These are phyloP conservation scores for Chaetura pelagica DNA, from an alignment of 2,113 vertebrate genomes.

Conservation along the genomic window DNA sequence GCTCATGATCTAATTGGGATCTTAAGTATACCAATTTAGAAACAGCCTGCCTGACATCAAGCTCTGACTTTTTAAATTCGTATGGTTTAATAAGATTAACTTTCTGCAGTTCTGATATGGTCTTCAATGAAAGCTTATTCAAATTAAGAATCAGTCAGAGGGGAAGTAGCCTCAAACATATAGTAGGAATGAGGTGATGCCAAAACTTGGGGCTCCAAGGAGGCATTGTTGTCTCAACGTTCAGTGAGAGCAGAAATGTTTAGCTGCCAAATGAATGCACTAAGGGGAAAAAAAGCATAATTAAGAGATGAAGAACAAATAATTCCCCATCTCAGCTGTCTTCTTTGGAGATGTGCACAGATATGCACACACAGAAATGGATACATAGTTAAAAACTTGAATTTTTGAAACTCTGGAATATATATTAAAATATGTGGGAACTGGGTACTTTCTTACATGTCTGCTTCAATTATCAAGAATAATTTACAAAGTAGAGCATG, in stretches of 20 bases:
- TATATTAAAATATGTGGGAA: neutral
- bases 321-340: slow-evolving; percentile 5
- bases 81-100: slow-evolving; percentile 45
- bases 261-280: neutral
- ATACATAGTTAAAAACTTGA: neutral
- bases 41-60: slow-evolving; percentile 41
- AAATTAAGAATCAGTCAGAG: slow-evolving; percentile 34
- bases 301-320: slow-evolving; percentile 28
- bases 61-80: neutral
- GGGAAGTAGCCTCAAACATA: slow-evolving; percentile 40
- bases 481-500: slow-evolving; percentile 19
- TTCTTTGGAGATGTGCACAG: neutral
- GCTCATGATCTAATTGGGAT: slow-evolving; percentile 39
- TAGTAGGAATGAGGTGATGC: slow-evolving; percentile 38
- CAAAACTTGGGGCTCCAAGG: neutral
- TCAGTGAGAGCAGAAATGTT: slow-evolving; percentile 3
- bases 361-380: neutral
- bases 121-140: slow-evolving; percentile 40
- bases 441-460: neutral
- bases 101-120: slow-evolving; percentile 28
- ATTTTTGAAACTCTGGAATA: neutral
- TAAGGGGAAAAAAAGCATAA: neutral
- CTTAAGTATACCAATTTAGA: slow-evolving; percentile 20
- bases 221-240: slow-evolving; percentile 28
- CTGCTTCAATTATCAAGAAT: slow-evolving; percentile 39